A percentile compares a stretch with the other conserved stretches of the same genome.
Conservation (phyloP, 2,888 invertebrate genomes). For the Ormyrus nitidulus region DNA sequence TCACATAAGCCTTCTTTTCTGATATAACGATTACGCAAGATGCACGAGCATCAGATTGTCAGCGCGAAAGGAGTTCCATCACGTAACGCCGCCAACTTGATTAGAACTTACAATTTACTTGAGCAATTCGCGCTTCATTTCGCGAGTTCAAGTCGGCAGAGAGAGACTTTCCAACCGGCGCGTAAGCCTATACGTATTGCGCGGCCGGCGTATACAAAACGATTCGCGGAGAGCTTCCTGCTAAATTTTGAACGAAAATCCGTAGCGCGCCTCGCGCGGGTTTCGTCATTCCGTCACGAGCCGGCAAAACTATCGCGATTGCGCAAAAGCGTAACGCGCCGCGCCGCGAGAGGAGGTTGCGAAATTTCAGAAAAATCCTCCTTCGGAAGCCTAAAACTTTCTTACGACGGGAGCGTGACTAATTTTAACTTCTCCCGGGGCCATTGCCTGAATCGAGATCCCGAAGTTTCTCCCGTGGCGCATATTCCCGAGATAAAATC, state of each 20-base stretch:
- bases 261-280: background rate
- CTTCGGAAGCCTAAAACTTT: too few relatives aligned
- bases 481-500: too few relatives aligned
- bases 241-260: constrained; percentile 37
- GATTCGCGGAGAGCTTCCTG: constrained; percentile 26
- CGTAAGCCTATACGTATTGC: background rate
- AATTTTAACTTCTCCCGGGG: too few relatives aligned
- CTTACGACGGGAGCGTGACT: too few relatives aligned
- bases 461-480: too few relatives aligned
- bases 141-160: constrained; percentile 2
- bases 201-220: too few relatives aligned
- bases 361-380: constrained; percentile 10
- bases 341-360: background rate
- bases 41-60: constrained; percentile 34
- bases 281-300: constrained; percentile 34
- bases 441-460: too few relatives aligned
- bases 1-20: background rate
- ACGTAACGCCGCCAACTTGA: constrained; percentile 49
- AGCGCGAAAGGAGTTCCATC: constrained; percentile 40
- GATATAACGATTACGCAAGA: constrained; percentile 43
- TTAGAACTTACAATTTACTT: constrained; percentile 51
- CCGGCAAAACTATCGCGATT: background rate
- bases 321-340: constrained; percentile 22
- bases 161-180: background rate
- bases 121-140: constrained; percentile 51